Percentiles rank a stretch among this genome's conserved stretches.
These are phyloP conservation scores for Potamarius usumacintae DNA, from an alignment of 2,113 vertebrate species.

Conservation along the genomic window DNA sequence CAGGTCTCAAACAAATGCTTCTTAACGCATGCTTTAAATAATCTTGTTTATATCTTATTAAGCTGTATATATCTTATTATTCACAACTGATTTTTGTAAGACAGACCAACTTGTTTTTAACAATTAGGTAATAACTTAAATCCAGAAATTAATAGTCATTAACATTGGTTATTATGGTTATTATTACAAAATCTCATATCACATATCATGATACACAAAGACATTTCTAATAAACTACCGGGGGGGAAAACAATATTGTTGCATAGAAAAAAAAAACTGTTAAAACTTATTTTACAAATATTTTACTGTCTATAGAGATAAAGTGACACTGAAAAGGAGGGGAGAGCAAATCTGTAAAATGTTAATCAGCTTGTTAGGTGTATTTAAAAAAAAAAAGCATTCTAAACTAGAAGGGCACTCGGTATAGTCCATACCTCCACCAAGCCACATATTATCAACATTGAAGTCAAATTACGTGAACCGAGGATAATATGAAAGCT, in stretches of 20 bases:
- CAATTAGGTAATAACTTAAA: not conserved
- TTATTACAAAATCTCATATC: not conserved
- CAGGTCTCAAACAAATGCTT: slow-evolving; percentile 7
- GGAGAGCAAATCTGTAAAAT: not conserved
- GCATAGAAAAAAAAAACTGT: not conserved
- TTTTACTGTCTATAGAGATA: not conserved
- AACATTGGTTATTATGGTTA: not conserved
- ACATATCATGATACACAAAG: not conserved
- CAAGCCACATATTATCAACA: too few species aligned
- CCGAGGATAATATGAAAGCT: too few species aligned
- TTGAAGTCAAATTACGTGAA: too few species aligned
- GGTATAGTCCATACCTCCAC: too few species aligned
- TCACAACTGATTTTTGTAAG: not conserved
- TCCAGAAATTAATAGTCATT: not conserved
- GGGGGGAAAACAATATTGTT: not conserved
- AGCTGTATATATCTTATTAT: not conserved
- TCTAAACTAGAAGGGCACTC: too few species aligned
- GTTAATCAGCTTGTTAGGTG: not conserved
- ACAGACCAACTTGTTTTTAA: not conserved
- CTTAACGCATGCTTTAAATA: not conserved
- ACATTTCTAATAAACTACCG: not conserved
- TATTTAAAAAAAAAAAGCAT: not conserved
- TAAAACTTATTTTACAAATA: too few species aligned
- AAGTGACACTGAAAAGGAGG: not conserved
- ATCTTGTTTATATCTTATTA: not conserved